Evolutionary conservation across 2,113 vertebrate species (phyloP), one percentile per base, ranked within the genome.

Genomic region (Embiotoca jacksoni): DNA sequence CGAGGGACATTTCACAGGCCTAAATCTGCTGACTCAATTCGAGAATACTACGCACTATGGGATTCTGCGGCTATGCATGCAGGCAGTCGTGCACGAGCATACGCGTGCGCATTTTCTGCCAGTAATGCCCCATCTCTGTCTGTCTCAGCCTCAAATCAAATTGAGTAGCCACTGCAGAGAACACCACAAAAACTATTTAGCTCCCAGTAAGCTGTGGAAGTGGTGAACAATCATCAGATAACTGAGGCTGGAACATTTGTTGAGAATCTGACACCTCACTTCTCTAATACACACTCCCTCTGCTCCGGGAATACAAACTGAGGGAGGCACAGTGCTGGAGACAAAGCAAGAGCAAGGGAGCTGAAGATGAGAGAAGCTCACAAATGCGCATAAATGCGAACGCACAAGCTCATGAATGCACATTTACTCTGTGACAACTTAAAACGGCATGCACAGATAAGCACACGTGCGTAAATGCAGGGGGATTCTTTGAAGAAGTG

Each of bases 221-320:
- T 71, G 53, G 71, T 59, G 78, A 84, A 62, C 64, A 74, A 74
- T 85, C 80, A 59, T 82, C 70, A 85, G 82, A 88, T 78, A 79
- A 85, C 61, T 50, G 65, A 31, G 69, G 69, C 75, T 32, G 70
- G 71, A 85, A 75, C 78, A 53, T 86, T 72, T 52, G 79, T 35
- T 50, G 66, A 80, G 78, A 79, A 73, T 85, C 73, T 81, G 84
- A 81, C 85, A 81, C 75, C 63, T 73, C 35, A 10, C 57, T 62
- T 60, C 69, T 35, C 7, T 37, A 50, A 15, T 33, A 32, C 61
- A 63, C 15, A 59, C 65, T 71, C 63, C 16, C 63, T 30, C n/a
- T 16, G 33, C 64, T 56, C 9, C 1, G 33, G 55, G 75, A 83
- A 52, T 55, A 54, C 67, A 64, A 59, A n/a, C 53, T 16, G 36